Base-by-base conservation (phyloP, 2,113 vertebrate species). In the Thunnus thynnus region DNA sequence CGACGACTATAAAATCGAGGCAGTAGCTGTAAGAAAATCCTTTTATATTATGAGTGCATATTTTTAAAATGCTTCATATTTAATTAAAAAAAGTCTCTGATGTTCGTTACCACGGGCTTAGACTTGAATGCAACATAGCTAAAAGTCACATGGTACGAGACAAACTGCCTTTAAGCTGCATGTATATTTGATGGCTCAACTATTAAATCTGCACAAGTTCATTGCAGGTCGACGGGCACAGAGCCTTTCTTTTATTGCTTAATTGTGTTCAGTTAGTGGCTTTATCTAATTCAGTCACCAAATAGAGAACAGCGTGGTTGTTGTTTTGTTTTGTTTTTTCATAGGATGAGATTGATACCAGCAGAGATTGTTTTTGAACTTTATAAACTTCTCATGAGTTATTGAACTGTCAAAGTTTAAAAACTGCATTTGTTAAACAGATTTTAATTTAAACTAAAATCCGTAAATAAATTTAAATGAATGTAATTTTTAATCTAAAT, bases 1-100 rank as follows among this genome's bases (percentile, higher is more conserved):
- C 0, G 96, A 97, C 1, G 96, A 97, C 77, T 96, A 96, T 85
- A 97, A 97, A 91, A 96, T 96, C 3, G 97, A 98, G 83, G 97
- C 97, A 36, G 93, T 96, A 25, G 97, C 95, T 60, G 96, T 97
- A 89, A 96, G 96, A 93, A 61, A 60, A 11, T n/a, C 2, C 2
- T n/a, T 13, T 55, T 68, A 8, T 36, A 3, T 51, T 36, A 5
- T 46, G 18, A 18, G 9, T 16, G 36, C 36, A 41, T 20, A 12
- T 10, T 61, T 32, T 66, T 5, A 12, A 25, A 41, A 41, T 41
- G 10, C 5, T 25, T 25, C 3, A 27, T 18, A 20, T 65, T 58
- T 27, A 25, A 25, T 27, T 22, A 22, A 22, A 3, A 30, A 60
- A 69, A 17, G 2, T 0, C 5, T 57, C 3, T 41, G 44, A 18